Conservation (phyloP, 2,113 vertebrate genomes). For the Barbus barbus region DNA sequence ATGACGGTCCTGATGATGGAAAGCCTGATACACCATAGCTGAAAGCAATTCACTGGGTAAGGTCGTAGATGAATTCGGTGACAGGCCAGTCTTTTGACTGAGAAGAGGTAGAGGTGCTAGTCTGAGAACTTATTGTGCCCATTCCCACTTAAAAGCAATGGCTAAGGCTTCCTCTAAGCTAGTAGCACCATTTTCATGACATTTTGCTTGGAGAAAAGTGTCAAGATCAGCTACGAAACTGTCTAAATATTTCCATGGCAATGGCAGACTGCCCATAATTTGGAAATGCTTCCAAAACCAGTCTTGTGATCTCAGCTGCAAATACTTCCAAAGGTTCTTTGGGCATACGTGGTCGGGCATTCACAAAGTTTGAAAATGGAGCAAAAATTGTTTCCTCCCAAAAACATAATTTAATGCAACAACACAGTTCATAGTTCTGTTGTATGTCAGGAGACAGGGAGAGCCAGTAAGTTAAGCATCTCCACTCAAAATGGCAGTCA, state of each 20-base stretch:
- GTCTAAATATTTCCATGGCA: constrained; percentile 21
- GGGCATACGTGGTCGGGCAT: not conserved
- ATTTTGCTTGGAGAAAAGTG: not conserved
- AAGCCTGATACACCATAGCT: not conserved
- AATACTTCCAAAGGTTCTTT: constrained; percentile 32
- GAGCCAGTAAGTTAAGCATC: constrained; percentile 36
- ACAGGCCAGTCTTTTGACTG: not conserved
- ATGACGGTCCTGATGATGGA: not conserved
- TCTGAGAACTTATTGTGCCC: not conserved
- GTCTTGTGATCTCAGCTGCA: constrained; percentile 42
- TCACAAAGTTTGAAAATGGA: constrained; percentile 41
- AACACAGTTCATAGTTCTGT: constrained; percentile 29
- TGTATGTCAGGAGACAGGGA: constrained; percentile 6
- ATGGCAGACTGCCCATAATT: constrained; percentile 34
- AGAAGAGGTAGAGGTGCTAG: not conserved
- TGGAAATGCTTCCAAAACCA: constrained; percentile 44
- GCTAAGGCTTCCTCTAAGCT: not conserved
- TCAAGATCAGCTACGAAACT: not conserved
- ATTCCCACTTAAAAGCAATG: not conserved
- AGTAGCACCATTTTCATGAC: not conserved
- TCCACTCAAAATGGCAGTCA: constrained; percentile 33
- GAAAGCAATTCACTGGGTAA: not conserved
- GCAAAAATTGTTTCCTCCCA: constrained; percentile 38
- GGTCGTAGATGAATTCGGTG: not conserved
- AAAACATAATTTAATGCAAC: constrained; percentile 35